Conservation (phyloP, 1,140 invertebrate species). For the Gonioctena quinquepunctata region DNA sequence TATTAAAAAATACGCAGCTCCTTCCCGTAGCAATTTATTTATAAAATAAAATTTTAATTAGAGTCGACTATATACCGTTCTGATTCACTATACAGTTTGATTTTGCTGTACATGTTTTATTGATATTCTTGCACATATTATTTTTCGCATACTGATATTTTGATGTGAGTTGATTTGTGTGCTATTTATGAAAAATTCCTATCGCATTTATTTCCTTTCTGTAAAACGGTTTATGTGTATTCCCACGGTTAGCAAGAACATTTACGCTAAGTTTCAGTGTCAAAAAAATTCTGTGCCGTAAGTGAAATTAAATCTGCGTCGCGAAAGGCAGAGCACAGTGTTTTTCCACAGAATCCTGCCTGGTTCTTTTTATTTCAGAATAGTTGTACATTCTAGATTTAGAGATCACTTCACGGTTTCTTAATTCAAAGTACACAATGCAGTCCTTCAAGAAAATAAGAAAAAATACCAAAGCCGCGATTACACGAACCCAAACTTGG, state of each 20-base stretch:
- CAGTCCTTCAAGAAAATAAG: background rate
- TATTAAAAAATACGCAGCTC: background rate
- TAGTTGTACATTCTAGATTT: background rate
- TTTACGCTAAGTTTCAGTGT: background rate
- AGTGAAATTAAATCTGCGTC: background rate
- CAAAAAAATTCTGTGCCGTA: background rate
- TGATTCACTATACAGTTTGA: background rate
- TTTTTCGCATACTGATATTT: background rate
- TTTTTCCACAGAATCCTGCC: background rate
- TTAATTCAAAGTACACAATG: background rate
- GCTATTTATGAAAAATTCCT: too few relatives aligned
- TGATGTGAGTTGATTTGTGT: background rate
- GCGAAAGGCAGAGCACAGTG: background rate
- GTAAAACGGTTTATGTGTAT: background rate
- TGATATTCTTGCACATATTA: too few relatives aligned
- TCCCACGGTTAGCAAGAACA: background rate
- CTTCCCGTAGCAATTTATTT: background rate
- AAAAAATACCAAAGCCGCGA: background rate
- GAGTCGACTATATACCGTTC: background rate
- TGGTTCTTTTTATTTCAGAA: background rate
- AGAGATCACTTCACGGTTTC: background rate
- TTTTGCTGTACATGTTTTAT: background rate
- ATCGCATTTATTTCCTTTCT: background rate
- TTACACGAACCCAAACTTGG: background rate
- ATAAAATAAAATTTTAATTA: background rate